Percentiles rank a stretch among this genome's conserved stretches.
Conservation (phyloP, 2,797 vertebrate species). For the Novumbra hubbsi region DNA sequence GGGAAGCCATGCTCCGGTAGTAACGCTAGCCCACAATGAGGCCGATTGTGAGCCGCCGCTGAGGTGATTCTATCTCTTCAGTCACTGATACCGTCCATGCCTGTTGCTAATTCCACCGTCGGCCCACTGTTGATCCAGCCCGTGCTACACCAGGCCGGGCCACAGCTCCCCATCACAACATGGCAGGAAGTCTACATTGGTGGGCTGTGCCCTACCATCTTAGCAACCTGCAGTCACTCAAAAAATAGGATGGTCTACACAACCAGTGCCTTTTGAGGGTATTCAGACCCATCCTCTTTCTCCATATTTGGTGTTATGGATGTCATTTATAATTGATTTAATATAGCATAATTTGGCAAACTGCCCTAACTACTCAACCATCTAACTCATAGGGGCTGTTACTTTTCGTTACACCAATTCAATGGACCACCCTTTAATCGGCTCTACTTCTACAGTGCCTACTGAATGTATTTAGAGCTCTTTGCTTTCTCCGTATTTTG, state of each 20-base stretch:
- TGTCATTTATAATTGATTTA: too few relatives aligned
- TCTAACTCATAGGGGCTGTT: too few relatives aligned
- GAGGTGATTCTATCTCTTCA: slow-evolving; percentile 65
- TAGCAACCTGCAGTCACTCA: slow-evolving; percentile 27
- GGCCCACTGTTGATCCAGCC: slow-evolving; percentile 41
- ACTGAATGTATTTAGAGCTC: too few relatives aligned
- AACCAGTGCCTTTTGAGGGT: too few relatives aligned
- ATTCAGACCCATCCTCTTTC: too few relatives aligned
- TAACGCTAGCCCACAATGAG: slow-evolving; percentile 70
- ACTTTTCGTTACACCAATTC: too few relatives aligned
- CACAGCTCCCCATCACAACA: not conserved
- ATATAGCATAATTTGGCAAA: too few relatives aligned
- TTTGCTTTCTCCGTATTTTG: too few relatives aligned
- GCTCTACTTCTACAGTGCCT: too few relatives aligned
- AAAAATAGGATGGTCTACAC: not conserved
- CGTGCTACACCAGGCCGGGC: not conserved
- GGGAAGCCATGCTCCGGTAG: slow-evolving; percentile 54
- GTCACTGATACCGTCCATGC: slow-evolving; percentile 36
- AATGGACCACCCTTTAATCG: too few relatives aligned
- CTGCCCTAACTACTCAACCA: too few relatives aligned
- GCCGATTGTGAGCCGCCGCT: slow-evolving; percentile 62
- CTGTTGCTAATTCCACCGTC: slow-evolving; percentile 52
- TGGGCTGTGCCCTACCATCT: not conserved
- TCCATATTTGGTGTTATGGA: too few relatives aligned
- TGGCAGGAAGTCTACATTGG: not conserved